Conservation (phyloP, 2,888 invertebrate genomes). For the Belgica antarctica region DNA sequence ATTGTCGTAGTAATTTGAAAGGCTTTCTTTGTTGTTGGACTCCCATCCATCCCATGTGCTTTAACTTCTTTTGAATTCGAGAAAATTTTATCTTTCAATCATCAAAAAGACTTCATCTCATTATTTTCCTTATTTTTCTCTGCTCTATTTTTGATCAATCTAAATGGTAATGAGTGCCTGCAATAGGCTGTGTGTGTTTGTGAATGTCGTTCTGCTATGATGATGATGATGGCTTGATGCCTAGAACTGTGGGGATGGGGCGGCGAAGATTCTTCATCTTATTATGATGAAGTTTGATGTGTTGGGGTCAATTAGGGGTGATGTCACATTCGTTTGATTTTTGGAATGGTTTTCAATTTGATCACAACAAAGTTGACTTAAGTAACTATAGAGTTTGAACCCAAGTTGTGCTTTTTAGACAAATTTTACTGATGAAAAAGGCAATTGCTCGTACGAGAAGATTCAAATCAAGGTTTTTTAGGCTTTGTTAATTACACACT, state of each 20-base stretch:
- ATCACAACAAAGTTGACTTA: no score
- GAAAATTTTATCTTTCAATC: not conserved
- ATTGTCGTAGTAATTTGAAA: conserved; percentile 14
- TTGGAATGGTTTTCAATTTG: no score
- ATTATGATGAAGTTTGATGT: no score
- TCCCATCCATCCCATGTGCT: not conserved
- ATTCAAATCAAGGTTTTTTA: no score
- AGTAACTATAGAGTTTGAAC: no score
- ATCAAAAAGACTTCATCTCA: conserved; percentile 11
- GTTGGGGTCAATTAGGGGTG: no score
- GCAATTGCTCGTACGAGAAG: no score
- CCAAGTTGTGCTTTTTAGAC: no score
- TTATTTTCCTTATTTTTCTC: not conserved
- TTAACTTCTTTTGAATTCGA: not conserved
- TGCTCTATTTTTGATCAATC: conserved; percentile 21
- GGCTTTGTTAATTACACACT: no score
- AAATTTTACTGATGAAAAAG: no score
- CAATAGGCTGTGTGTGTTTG: conserved; percentile 22
- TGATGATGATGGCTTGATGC: conserved; percentile 8
- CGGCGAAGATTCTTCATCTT: not conserved
- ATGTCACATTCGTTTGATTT: no score
- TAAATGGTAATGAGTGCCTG: conserved; percentile 17
- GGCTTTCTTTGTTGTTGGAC: not conserved
- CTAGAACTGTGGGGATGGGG: not conserved
- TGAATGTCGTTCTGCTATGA: not conserved